Base-by-base conservation (phyloP, 2,113 vertebrate genomes). In the Zeus faber region DNA sequence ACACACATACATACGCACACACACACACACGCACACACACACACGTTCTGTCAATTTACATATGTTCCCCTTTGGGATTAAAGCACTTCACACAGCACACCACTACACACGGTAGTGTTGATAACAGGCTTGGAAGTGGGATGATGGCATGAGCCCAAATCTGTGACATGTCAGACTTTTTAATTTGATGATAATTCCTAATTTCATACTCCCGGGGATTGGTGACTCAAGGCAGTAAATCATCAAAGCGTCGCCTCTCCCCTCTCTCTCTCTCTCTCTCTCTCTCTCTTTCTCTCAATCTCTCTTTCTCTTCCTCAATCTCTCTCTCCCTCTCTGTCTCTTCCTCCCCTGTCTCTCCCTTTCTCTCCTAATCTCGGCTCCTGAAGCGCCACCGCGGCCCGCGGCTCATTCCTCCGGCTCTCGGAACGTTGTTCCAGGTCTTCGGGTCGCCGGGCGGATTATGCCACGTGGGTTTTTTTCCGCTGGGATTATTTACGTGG, bases 101-200 rank as follows among this genome's bases (percentile, higher is more conserved):
- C 50, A 54, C 58, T 66, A 29, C 24, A 35, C 37, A 10, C 45
- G 58, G 7, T 40, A 1, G 0, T 2, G 23, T 39, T 82, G 72
- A 74, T 61, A 68, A 78, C 62, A 69, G 57, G 48, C 60, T 63
- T 43, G 40, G 52, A 58, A 54, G 47, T 7, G 49, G 52, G 65
- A 55, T 72, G 62, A 74, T 37, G 63, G 24, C 49, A 57, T 49
- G 49, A 67, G 70, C 47, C 60, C 26, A 56, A 65, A 78, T 80
- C 76, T 70, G 46, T 55, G 70, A 73, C 61, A 74, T 68, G 67
- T 70, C 67, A 60, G 58, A 52, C 31, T 41, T 51, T 50, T 49
- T 58, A 64, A 69, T 65, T 54, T 76, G 72, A 81, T 62, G 72
- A 72, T 80, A 79, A 85, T 76, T 82, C 83, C 81, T 74, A 47